These are phyloP conservation scores for Ceuthmochares aereus DNA, from an alignment of 2,113 vertebrate genomes.

Conservation along the genomic window DNA sequence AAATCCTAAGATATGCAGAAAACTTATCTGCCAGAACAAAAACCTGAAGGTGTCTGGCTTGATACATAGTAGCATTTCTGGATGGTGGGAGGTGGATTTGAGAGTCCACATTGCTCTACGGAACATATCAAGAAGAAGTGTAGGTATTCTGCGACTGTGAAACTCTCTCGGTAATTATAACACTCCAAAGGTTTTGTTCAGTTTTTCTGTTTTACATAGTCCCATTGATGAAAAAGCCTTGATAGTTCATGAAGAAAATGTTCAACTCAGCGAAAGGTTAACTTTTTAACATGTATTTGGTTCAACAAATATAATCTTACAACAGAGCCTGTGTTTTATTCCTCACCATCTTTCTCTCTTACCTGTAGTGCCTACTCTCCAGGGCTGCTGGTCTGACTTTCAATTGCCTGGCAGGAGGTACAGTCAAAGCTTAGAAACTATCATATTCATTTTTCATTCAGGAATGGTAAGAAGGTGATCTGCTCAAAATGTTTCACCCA, in stretches of 20 bases:
- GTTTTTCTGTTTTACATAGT: background rate
- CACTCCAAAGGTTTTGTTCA: background rate
- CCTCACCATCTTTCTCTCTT: background rate
- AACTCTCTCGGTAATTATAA: background rate
- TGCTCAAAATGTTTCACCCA: background rate
- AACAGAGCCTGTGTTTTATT: background rate
- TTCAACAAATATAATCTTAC: background rate
- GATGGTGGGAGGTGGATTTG: background rate
- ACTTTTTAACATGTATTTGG: background rate
- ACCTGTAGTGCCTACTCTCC: background rate
- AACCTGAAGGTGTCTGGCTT: background rate
- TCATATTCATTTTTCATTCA: background rate
- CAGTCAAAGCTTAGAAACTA: background rate
- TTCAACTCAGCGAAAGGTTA: background rate
- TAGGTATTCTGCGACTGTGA: background rate
- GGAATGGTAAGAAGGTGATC: background rate
- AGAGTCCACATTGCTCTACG: fast-evolving
- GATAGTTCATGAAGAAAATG: background rate
- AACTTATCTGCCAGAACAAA: background rate
- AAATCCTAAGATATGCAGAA: background rate
- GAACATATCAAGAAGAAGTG: background rate
- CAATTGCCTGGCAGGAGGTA: background rate
- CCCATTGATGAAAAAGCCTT: background rate
- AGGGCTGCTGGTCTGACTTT: background rate
- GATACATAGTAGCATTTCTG: background rate